Evolutionary conservation across 2,797 vertebrate genomes (phyloP), one percentile per base, ranked within the genome.

Genomic region (Manis javanica): DNA sequence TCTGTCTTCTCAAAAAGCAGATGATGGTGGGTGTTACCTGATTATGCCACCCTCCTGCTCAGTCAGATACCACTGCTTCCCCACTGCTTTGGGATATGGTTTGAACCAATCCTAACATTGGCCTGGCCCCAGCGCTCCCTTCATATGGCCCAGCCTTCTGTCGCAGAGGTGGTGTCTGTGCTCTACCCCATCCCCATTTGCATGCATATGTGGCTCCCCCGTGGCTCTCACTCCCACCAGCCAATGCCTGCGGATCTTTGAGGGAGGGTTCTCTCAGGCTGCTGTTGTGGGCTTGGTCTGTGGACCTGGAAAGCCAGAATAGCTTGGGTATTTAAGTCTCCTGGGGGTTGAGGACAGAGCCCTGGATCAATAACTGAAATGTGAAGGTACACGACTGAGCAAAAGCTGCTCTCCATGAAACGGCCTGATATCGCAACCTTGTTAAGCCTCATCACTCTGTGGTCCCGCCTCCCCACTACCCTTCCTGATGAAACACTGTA

Each of bases 1-100:
- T 51, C 26, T 72, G 46, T 92, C 87, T 84, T 77, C 94, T 49
- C 55, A 87, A 61, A 90, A 81, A 51, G 18, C 61, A 85, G 29
- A 82, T 64, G 24, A n/a, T 46, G 18, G 34, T 82, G n/a, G 39
- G 7, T 49, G 10, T 66, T 64, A 31, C 89, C 39, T 39, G 53
- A 69, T 91, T 72, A 88, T 84, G 55, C 81, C 57, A 57, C 8
- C n/a, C 23, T 10, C 6, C 19, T 81, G 29, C 64, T 94, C 57
- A 49, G 75, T 94, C 49, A 71, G 53, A 59, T 49, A 42, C 31
- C 46, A 24, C 5, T 26, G 21, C 63, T n/a, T 87, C 14, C 14
- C 23, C 37, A 19, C 16, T 78, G 18, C 34, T 66, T 94, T 49
- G 8, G 66, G 6, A 42, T 75, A 49, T 61, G 16, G 24, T 57